A percentile compares a stretch with the other conserved stretches of the same genome.
These are phyloP conservation scores for Meandrina meandrites DNA, from an alignment of 92 coral and sea anemone genomes.

Conservation along the genomic window DNA sequence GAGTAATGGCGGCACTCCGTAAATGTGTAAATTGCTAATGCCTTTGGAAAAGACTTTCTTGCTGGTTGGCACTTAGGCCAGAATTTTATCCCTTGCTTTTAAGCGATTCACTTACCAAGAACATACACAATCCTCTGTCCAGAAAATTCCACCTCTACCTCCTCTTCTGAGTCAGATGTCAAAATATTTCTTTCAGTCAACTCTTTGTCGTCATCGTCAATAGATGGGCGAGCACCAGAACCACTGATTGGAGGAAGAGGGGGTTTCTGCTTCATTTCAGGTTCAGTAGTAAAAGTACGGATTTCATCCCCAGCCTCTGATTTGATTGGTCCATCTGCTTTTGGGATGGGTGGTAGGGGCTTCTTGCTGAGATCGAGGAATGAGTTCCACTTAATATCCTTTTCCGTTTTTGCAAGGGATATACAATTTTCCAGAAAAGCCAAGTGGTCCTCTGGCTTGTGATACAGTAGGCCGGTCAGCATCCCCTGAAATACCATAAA, in stretches of 20 bases:
- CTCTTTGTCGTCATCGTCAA: slow-evolving; percentile 69
- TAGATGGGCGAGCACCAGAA: slow-evolving; percentile 33
- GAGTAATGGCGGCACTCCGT: too few relatives aligned
- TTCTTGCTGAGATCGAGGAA: slow-evolving; percentile 88
- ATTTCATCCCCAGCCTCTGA: slow-evolving; percentile 75
- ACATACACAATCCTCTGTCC: slow-evolving; percentile 96
- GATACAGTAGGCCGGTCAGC: slow-evolving; percentile 95
- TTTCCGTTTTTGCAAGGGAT: slow-evolving; percentile 80
- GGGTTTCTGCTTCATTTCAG: slow-evolving; percentile 77
- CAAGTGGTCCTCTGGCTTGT: slow-evolving; percentile 92
- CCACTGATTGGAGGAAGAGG: slow-evolving; percentile 88
- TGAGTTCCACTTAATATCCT: slow-evolving; percentile 88
- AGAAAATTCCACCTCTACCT: slow-evolving; percentile 75
- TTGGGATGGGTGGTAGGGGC: slow-evolving; percentile 97
- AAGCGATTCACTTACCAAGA: slow-evolving; percentile 67
- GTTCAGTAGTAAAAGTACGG: slow-evolving; percentile 85
- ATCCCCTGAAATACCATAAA: slow-evolving; percentile 70
- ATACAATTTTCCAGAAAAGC: slow-evolving; percentile 84
- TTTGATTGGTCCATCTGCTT: slow-evolving; percentile 88
- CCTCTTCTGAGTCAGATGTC: slow-evolving; percentile 70
- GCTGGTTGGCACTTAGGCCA: too few relatives aligned
- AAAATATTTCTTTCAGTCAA: slow-evolving; percentile 71
- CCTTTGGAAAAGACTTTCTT: too few relatives aligned
- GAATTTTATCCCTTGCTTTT: background rate
- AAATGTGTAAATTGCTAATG: too few relatives aligned